Evolutionary conservation across 1,140 invertebrate genomes (phyloP).

Genomic region (Panagrolaimus sp.): DNA sequence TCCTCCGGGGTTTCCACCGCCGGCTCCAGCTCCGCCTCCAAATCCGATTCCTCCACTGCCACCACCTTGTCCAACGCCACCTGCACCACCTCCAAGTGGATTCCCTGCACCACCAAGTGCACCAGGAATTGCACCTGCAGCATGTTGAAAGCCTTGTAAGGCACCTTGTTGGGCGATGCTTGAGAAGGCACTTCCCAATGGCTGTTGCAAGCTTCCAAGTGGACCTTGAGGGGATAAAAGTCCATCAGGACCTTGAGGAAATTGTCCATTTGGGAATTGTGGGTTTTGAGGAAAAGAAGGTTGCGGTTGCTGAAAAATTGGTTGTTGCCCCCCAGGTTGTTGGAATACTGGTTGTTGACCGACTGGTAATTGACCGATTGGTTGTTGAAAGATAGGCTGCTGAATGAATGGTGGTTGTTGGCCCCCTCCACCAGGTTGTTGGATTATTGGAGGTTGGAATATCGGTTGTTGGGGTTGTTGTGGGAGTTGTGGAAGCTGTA

Average conservation of each 20-base stretch:
- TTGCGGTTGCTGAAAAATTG: neutral
- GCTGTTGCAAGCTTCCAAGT: too few relatives aligned
- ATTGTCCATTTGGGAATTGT: neutral
- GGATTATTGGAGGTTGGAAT: slow-evolving; percentile 18
- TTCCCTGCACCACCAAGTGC: too few relatives aligned
- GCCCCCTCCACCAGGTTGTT: neutral
- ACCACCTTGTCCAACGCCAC: neutral
- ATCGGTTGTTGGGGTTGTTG: slow-evolving; percentile 5
- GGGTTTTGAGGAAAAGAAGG: neutral
- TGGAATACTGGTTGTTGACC: neutral
- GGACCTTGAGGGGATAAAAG: too few relatives aligned
- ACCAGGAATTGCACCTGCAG: too few relatives aligned
- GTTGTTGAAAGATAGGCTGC: neutral
- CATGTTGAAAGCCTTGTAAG: neutral
- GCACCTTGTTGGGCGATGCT: neutral
- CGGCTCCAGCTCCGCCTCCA: neutral
- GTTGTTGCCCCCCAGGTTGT: neutral
- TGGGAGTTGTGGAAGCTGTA: neutral
- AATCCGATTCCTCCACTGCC: slow-evolving; percentile 16
- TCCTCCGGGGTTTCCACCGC: slow-evolving; percentile 14
- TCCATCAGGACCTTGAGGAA: too few relatives aligned
- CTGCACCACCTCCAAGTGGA: too few relatives aligned
- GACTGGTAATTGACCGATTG: neutral
- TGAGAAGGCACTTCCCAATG: too few relatives aligned
- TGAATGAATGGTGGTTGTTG: slow-evolving; percentile 18